Base-by-base conservation (phyloP, 2,797 vertebrate genomes). In the Calcarius lapponicus region DNA sequence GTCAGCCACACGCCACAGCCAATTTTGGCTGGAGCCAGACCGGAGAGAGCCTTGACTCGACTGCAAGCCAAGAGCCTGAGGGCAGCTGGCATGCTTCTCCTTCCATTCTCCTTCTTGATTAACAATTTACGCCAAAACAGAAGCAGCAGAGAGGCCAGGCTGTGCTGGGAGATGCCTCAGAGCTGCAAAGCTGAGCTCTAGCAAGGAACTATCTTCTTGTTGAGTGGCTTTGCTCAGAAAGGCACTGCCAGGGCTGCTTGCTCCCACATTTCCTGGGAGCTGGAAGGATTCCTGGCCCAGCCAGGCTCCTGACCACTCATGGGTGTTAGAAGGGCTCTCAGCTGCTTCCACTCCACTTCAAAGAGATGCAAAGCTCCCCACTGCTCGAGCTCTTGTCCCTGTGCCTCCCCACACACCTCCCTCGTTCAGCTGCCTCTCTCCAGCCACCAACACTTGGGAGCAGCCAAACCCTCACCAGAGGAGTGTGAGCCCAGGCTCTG, bases 61-160 rank as follows among this genome's bases (percentile, higher is more conserved):
- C 72, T 76, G 42, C 53, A 83, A 93, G 91, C 92, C 91, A 93
- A 58, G 79, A 92, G 91, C 86, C 86, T 61, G 75, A 70, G 61
- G 81, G 87, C 21, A 16, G 79, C 62, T 96, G 95, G 95, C 91
- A 40, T 57, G 29, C 60, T 47, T 78, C 42, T 42, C 43, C 57
- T 60, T 61, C 75, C 26, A 1, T 47, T 89, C 62, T 94, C 57
- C 73, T 78, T 31, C 51, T 96, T 94, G 73, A 94, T 92, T 22
- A 84, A 67, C 24, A 51, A 81, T 83, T 66, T 31, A 29, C 83
- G 85, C 89, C 80, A 94, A 91, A 94, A 79, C 74, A 31, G 86
- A 94, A 42, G 66, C 83, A 82, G 85, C 29, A 38, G 72, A 62
- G 62, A 74, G 42, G 91, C 90, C 43, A 36, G 92, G 79, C 79